Evolutionary conservation across 2,888 invertebrate species (phyloP).

Genomic region (Drosophila greeni): DNA sequence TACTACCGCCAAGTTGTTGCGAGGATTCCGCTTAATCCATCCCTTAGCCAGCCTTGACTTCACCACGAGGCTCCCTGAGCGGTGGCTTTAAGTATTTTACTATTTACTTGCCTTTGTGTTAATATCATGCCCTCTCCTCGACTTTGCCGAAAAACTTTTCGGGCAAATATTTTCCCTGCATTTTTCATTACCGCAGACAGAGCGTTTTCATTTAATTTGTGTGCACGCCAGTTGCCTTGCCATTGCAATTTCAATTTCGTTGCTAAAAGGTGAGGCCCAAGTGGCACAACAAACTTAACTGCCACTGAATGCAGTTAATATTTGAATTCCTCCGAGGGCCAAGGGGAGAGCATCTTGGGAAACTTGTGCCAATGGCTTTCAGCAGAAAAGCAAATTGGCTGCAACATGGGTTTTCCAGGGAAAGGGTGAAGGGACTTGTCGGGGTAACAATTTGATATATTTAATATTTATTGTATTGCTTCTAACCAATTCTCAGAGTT

Average conservation of each 20-base stretch:
- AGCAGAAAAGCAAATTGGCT: slow-evolving; percentile 17
- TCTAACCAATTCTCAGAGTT: neutral
- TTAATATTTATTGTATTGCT: neutral
- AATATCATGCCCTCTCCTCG: slow-evolving; percentile 11
- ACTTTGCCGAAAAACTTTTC: slow-evolving; percentile 8
- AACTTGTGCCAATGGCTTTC: slow-evolving; percentile 10
- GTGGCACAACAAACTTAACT: slow-evolving; percentile 41
- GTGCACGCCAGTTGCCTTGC: slow-evolving; percentile 26
- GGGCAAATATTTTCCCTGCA: slow-evolving; percentile 17
- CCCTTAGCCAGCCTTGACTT: neutral
- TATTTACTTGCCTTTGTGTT: slow-evolving; percentile 1
- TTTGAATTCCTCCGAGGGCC: slow-evolving; percentile 27
- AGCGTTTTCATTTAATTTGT: slow-evolving; percentile 44
- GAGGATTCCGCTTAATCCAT: slow-evolving; percentile 9
- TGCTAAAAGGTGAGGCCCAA: slow-evolving; percentile 21
- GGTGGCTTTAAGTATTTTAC: slow-evolving; percentile 4
- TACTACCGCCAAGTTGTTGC: slow-evolving; percentile 26
- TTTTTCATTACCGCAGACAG: slow-evolving; percentile 36
- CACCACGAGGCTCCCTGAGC: neutral
- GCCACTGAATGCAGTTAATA: slow-evolving; percentile 38
- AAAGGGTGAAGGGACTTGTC: slow-evolving; percentile 1
- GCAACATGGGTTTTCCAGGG: neutral
- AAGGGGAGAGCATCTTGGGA: slow-evolving; percentile 4
- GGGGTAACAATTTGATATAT: neutral
- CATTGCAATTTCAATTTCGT: slow-evolving; percentile 33